Base-by-base conservation (phyloP, 2,888 invertebrate species). In the Cactoblastis cactorum region DNA sequence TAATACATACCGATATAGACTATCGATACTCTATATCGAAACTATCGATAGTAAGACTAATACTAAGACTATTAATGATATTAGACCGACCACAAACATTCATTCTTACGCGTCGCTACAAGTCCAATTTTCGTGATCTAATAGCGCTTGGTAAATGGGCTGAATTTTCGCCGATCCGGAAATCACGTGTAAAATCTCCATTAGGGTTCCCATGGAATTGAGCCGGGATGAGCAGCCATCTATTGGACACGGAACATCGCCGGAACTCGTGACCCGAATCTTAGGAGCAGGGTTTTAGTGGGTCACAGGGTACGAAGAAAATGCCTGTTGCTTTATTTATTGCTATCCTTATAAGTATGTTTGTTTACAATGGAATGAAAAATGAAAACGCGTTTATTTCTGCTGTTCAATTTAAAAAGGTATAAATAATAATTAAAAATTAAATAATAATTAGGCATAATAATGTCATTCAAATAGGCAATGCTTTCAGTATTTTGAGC, bases 131-230 rank as follows among this genome's bases (percentile, higher is more conserved):
- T 62, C 60, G 52, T 56, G 51, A 53, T 55, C 61, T 71, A 69
- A 74, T 67, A 65, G 68, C 57, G 60, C 62, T 59, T n/a, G 61
- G 65, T 70, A 78, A 79, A 76, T 73, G 76, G 71, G 72, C 71
- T 59, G 64, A 68, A 68, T 70, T 57, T 66, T 67, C 62, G 67
- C 58, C 61, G 58, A 67, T 57, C 67, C 80, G 82, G 83, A 86
- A 85, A 85, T 87, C 81, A 86, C 78, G 83, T 85, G 86, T 86
- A 83, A 88, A 88, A 87, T 84, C 84, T 82, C 86, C 83, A 86
- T 87, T 87, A 83, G 76, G 77, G 74, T 74, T 78, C 74, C 77
- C 79, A 70, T 71, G 69, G 51, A 76, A 83, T 84, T 83, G 85
- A 86, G 83, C 80, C 74, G 75, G 83, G 84, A 86, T 84, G 79